Percentiles rank a stretch among this genome's conserved stretches.
Conservation (phyloP, 2,113 vertebrate species). For the Okapia johnstoni region DNA sequence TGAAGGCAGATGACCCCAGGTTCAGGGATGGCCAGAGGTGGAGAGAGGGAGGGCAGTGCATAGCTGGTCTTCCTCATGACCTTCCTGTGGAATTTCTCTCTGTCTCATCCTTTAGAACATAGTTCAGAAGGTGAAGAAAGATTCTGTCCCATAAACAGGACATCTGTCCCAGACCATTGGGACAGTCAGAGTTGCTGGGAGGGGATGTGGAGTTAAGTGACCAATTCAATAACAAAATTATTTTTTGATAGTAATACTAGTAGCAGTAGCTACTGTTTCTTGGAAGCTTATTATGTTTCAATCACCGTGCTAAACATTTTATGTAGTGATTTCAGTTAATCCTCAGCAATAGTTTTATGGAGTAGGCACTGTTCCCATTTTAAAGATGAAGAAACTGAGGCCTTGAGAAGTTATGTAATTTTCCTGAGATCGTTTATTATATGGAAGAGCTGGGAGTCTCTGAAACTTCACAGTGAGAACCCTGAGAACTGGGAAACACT, state of each 20-base stretch:
- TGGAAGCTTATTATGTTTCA: background rate
- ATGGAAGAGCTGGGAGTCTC: background rate
- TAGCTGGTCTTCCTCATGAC: background rate
- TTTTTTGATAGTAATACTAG: background rate
- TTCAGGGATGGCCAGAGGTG: background rate
- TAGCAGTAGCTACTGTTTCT: background rate
- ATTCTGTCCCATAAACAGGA: background rate
- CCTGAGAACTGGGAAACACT: background rate
- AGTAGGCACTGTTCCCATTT: background rate
- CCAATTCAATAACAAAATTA: background rate
- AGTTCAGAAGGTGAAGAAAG: background rate
- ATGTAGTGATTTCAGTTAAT: background rate
- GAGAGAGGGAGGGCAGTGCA: background rate
- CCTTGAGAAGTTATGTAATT: background rate
- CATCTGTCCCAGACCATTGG: background rate
- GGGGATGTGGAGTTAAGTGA: background rate
- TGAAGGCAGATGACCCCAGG: background rate
- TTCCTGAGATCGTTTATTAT: background rate
- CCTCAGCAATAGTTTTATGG: background rate
- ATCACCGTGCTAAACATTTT: background rate
- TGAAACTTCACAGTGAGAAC: background rate
- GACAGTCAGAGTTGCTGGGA: background rate
- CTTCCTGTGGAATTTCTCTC: background rate
- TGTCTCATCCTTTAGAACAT: background rate
- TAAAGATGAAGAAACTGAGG: background rate